Conservation (phyloP, 1,140 invertebrate species). For the Leptinotarsa texana region DNA sequence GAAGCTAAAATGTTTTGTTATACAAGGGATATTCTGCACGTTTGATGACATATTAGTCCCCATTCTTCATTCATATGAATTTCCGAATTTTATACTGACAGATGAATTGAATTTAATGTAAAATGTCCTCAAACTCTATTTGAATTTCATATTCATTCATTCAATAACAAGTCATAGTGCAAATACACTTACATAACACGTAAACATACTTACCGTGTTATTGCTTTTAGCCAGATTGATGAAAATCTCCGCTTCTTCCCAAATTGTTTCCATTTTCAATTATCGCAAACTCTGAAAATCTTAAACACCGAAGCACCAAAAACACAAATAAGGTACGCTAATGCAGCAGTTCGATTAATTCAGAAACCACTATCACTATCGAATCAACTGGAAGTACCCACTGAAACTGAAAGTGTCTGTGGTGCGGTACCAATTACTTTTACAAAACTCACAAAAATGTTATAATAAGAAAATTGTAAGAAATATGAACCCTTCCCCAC, state of each 20-base stretch:
- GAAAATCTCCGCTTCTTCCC: constrained; percentile 20
- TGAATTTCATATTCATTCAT: too few relatives aligned
- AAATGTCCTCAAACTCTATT: too few relatives aligned
- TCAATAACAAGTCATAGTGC: neutral
- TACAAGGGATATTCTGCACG: too few relatives aligned
- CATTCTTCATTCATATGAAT: too few relatives aligned
- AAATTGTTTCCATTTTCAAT: constrained; percentile 15
- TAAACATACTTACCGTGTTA: constrained; percentile 18
- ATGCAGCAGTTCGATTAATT: neutral
- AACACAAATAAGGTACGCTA: neutral
- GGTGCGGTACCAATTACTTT: constrained; percentile 2
- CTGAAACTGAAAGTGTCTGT: neutral
- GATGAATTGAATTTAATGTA: too few relatives aligned
- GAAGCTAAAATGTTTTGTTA: too few relatives aligned
- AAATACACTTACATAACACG: neutral
- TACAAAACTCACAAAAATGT: constrained; percentile 22
- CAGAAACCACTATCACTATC: neutral
- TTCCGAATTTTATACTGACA: too few relatives aligned
- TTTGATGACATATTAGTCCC: too few relatives aligned
- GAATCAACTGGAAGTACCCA: neutral
- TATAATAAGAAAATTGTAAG: neutral
- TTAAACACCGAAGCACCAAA: constrained; percentile 7
- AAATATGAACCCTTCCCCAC: constrained; percentile 13
- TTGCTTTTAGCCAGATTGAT: constrained; percentile 19
- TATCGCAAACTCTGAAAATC: neutral